These are phyloP conservation scores for Oreocharis arfaki DNA, from an alignment of 2,113 vertebrate species.

Conservation along the genomic window DNA sequence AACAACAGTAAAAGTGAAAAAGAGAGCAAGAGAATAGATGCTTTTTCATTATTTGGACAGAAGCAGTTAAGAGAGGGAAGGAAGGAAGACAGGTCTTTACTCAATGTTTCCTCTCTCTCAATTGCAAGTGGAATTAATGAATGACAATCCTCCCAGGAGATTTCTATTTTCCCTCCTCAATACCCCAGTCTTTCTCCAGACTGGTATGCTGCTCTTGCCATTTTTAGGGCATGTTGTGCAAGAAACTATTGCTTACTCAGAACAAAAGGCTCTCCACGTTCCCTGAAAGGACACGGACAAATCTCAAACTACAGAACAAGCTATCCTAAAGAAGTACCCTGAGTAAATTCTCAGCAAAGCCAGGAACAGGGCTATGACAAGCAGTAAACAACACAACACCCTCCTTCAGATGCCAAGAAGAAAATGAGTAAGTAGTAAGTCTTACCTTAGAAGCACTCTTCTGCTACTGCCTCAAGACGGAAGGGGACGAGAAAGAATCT, in stretches of 20 bases:
- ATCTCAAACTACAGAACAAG: background rate
- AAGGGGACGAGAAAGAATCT: background rate
- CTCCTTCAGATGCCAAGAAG: background rate
- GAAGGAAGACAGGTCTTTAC: background rate
- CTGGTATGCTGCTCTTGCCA: background rate
- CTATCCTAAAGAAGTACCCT: background rate
- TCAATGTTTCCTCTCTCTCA: background rate
- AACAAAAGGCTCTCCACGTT: background rate
- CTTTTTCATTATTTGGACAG: background rate
- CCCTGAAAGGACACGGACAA: background rate
- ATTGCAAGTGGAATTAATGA: background rate
- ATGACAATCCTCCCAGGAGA: background rate
- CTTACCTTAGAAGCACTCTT: background rate
- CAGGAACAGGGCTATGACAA: background rate
- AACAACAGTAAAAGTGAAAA: background rate
- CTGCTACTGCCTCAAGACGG: background rate
- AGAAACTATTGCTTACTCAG: background rate
- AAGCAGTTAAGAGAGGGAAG: background rate
- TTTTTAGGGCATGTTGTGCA: background rate
- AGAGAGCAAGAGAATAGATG: background rate
- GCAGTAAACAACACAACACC: background rate
- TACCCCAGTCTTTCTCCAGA: background rate
- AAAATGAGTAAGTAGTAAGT: background rate
- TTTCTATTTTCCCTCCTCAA: background rate
- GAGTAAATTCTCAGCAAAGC: background rate